These are phyloP conservation scores for Conops quadrifasciatus DNA, from an alignment of 2,888 invertebrate genomes.

Conservation along the genomic window DNA sequence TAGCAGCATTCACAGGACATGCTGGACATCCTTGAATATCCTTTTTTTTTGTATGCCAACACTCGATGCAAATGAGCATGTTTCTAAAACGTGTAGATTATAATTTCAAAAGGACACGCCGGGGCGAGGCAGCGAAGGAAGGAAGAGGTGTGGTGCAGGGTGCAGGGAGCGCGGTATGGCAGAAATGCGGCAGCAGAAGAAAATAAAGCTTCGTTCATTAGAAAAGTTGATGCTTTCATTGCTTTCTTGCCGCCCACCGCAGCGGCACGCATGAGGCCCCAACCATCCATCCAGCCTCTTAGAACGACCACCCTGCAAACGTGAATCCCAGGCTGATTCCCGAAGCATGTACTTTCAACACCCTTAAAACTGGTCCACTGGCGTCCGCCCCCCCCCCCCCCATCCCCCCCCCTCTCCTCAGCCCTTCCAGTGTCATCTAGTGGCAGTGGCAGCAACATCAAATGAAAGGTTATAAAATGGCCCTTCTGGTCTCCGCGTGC, in stretches of 20 bases:
- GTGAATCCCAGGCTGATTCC: neutral
- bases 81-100: constrained; percentile 53
- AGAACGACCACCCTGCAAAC: neutral
- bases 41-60: constrained; percentile 29
- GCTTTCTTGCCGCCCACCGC: constrained; percentile 49
- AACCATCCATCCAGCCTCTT: neutral
- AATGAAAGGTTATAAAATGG: constrained; percentile 22
- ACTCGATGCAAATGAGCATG: constrained; percentile 45
- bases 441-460: neutral
- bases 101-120: constrained; percentile 55
- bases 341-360: constrained; percentile 3
- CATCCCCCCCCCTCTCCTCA: neutral
- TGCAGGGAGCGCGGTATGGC: neutral
- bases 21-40: constrained; percentile 52
- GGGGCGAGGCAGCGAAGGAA: neutral
- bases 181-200: constrained; percentile 8
- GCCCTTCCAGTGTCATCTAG: neutral
- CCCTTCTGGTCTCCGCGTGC: constrained; percentile 19
- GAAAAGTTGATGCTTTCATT: constrained; percentile 60
- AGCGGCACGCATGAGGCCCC: constrained; percentile 10
- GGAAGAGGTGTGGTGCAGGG: neutral
- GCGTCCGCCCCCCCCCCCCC: neutral
- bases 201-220: constrained; percentile 54
- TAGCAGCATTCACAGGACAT: no score
- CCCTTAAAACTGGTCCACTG: neutral